Evolutionary conservation across 2,888 invertebrate genomes (phyloP).

Genomic region (Meiosimyza decipiens): DNA sequence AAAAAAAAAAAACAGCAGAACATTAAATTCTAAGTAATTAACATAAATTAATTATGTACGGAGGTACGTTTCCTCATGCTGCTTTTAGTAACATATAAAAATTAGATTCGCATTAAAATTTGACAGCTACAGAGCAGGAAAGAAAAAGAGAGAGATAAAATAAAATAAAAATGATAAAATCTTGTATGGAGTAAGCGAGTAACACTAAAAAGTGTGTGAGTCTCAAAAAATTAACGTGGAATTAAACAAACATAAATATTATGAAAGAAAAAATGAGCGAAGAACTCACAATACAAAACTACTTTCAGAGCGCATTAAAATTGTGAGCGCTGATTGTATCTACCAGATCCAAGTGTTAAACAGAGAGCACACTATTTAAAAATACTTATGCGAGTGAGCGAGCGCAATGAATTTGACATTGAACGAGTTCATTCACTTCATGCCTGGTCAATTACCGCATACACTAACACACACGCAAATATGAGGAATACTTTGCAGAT

Average conservation of each 20-base stretch:
- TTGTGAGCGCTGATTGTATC: neutral
- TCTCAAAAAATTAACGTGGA: no score
- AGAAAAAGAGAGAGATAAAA: no score
- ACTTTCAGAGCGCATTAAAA: no score
- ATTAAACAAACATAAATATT: no score
- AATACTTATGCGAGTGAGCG: constrained; percentile 31
- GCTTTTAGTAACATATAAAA: no score
- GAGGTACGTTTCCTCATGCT: neutral
- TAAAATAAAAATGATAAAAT: no score
- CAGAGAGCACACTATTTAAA: constrained; percentile 10
- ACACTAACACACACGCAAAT: constrained; percentile 20
- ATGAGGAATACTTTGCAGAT: no score
- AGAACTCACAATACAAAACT: no score
- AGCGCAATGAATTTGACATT: constrained; percentile 60
- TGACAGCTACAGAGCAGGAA: neutral
- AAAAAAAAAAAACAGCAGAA: no score
- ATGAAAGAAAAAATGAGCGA: no score
- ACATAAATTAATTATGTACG: constrained; percentile 8
- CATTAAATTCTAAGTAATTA: neutral
- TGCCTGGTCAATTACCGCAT: constrained; percentile 59
- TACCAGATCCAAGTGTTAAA: neutral
- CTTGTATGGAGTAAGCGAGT: no score
- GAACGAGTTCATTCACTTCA: constrained; percentile 68
- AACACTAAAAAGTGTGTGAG: no score
- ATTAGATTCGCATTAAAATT: constrained; percentile 1